These are phyloP conservation scores for Protomyctophum bolini DNA, from an alignment of 2,113 vertebrate genomes.

Conservation along the genomic window DNA sequence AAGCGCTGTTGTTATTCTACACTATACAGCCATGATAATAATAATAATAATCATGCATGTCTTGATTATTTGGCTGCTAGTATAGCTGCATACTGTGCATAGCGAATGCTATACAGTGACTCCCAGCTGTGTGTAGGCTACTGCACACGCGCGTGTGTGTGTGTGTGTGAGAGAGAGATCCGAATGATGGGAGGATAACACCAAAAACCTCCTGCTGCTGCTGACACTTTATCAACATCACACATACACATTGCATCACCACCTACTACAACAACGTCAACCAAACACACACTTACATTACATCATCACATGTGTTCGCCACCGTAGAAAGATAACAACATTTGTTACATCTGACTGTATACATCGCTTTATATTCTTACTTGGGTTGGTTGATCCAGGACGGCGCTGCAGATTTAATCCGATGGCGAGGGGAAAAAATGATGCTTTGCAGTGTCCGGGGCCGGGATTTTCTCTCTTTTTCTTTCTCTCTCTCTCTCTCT, in stretches of 20 bases:
- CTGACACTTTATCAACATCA: no score
- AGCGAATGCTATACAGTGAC: slow-evolving; percentile 14
- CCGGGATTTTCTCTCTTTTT: slow-evolving; percentile 46
- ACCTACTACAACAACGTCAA: no score
- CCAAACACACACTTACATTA: no score
- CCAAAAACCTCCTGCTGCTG: no score
- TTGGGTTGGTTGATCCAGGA: slow-evolving; percentile 45
- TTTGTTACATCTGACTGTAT: background rate
- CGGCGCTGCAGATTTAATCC: slow-evolving; percentile 63
- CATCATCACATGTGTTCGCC: no score
- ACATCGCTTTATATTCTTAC: slow-evolving; percentile 57
- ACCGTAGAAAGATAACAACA: background rate
- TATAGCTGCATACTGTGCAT: no score
- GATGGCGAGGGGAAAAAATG: slow-evolving; percentile 41
- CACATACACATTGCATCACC: no score
- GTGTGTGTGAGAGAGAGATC: background rate
- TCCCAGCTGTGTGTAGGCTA: slow-evolving; percentile 53
- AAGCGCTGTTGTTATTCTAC: no score
- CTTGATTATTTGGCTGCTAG: no score
- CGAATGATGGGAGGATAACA: background rate
- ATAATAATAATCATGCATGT: no score
- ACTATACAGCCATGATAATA: no score
- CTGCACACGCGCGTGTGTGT: slow-evolving; percentile 22
- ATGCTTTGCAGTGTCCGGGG: slow-evolving; percentile 60
- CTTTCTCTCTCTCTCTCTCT: slow-evolving; percentile 15